A percentile compares a stretch with the other conserved stretches of the same genome.
phyloP scores from a whole-genome alignment of 2,113 vertebrate species.

The Pelobates fuscus region DNA sequence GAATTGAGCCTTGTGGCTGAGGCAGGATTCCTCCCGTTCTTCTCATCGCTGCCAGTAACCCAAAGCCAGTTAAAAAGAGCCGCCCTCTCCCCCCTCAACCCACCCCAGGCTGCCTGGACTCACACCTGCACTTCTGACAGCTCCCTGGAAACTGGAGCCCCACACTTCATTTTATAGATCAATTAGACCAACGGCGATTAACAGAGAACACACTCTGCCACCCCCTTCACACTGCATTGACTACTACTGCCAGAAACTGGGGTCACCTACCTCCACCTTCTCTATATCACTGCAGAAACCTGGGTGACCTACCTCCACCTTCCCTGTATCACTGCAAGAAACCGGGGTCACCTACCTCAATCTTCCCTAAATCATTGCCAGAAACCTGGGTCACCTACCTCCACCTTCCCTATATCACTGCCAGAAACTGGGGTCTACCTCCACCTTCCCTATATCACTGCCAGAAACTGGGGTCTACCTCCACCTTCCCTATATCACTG shows the following conservation, averaged over 20 bases:
- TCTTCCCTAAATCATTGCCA: neutral
- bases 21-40: conserved; percentile 49
- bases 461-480: neutral
- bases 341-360: neutral
- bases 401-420: neutral
- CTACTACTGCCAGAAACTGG: no score
- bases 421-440: neutral
- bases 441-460: neutral
- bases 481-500: neutral
- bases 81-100: conserved; percentile 30
- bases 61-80: conserved; percentile 45
- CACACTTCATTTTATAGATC: conserved; percentile 49
- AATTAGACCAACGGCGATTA: conserved; percentile 43
- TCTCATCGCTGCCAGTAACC: conserved; percentile 51
- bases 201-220: conserved; percentile 24
- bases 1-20: conserved; percentile 51
- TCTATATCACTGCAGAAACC: neutral
- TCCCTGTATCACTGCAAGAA: neutral
- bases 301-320: neutral
- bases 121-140: conserved; percentile 51
- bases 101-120: conserved; percentile 44
- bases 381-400: neutral
- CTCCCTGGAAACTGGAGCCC: conserved; percentile 48
- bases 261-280: neutral
- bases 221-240: neutral